Evolutionary conservation across 1,140 invertebrate genomes (phyloP), one percentile per base, ranked within the genome.

Genomic region (Periplaneta americana): DNA sequence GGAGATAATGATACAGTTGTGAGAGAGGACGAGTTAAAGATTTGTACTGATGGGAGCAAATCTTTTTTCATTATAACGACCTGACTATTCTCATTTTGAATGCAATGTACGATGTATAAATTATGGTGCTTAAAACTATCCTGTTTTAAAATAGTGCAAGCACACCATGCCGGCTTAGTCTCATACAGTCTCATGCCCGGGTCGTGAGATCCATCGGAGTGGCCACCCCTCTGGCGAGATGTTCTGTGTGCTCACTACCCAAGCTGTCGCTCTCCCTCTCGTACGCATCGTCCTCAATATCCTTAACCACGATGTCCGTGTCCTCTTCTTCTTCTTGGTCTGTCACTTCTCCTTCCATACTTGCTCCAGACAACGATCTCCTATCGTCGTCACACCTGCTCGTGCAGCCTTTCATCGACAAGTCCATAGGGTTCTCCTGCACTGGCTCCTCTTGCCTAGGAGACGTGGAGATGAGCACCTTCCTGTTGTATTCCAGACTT

Each of bases 361-460:
- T 28, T 8, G 22, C 48, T 11, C 31, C 80, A 22, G 76, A 34
- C 2, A 36, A 75, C 37, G 75, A 74, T 18, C 32, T n/a, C 31
- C 74, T 77, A 1, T 34, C 66, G 34, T 78, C 81, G 22, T 74
- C 36, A 39, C 66, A 13, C 74, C 28, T 39, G 28, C 74, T 89
- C 88, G 13, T 85, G 89, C 86, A 88, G 5, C 90, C 90, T 86
- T 94, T 94, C 84, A 95, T 91, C 1, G 93, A 94, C 4, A 89
- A 78, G 81, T 88, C 88, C 34, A 89, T 89, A 0, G 88, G 88
- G 75, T 86, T 85, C 5, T 88, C 88, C 57, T 88, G 88, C 11
- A n/a, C 48, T 5, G 1, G 48, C 0, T 66, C 48, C 6, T 66
- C 48, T 0, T 66, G 48, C 0, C 28, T 22, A 11, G 48, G 48